phyloP scores from a whole-genome alignment of 2,113 vertebrate species.

The Pteruthius melanotis region DNA sequence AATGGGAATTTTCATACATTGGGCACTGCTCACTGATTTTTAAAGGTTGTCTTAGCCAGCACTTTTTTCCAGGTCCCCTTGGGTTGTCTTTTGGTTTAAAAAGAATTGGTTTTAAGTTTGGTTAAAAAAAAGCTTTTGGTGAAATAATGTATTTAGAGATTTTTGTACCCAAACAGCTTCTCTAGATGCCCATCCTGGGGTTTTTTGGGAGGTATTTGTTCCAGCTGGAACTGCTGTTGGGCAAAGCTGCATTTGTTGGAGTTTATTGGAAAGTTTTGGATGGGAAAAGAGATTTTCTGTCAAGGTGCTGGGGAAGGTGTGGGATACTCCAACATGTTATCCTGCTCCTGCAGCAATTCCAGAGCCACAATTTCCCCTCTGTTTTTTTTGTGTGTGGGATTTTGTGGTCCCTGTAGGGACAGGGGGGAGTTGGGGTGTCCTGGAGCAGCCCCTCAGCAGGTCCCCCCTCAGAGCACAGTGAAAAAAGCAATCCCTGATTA shows the following conservation, averaged over 20 bases:
- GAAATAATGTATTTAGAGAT: neutral
- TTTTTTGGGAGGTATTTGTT: neutral
- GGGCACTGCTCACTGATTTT: neutral
- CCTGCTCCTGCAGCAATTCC: neutral
- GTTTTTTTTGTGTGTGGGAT: neutral
- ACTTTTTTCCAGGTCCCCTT: neutral
- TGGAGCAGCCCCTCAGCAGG: neutral
- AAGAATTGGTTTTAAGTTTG: neutral
- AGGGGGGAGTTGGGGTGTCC: neutral
- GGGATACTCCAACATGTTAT: neutral
- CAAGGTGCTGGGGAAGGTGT: neutral
- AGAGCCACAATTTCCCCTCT: neutral
- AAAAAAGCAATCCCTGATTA: fast-evolving
- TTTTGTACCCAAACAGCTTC: neutral
- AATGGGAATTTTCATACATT: neutral
- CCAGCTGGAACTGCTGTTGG: neutral
- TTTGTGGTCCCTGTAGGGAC: no score
- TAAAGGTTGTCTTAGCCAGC: neutral
- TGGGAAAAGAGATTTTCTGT: neutral
- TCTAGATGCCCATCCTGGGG: fast-evolving
- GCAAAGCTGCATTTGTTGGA: neutral
- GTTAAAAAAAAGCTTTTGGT: neutral
- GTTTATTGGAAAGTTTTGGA: neutral
- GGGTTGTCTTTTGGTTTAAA: neutral
- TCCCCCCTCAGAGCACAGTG: neutral